Conservation (phyloP, 2,888 invertebrate genomes). For the Iphiclides podalirius region DNA sequence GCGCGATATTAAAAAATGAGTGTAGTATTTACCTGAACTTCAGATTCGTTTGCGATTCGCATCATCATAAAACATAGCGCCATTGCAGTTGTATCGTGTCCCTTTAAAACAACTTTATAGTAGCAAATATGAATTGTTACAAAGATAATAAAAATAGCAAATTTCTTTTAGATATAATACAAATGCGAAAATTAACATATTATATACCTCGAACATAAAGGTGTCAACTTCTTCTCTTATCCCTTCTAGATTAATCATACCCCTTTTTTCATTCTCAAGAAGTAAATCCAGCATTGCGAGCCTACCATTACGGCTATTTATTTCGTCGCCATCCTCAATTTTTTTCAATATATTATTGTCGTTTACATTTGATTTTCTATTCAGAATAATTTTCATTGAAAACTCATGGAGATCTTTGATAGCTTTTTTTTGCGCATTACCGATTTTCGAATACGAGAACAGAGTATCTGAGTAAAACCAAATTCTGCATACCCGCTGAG, state of each 20-base stretch:
- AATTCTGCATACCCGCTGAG: conserved; percentile 23
- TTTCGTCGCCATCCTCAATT: not conserved
- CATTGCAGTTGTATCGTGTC: conserved; percentile 68
- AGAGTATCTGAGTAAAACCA: conserved; percentile 24
- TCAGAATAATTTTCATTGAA: conserved; percentile 26
- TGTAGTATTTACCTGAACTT: conserved; percentile 46
- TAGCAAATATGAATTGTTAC: not conserved
- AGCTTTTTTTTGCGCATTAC: conserved; percentile 20
- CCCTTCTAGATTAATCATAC: conserved; percentile 78
- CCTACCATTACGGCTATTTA: conserved; percentile 56
- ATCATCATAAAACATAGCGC: conserved; percentile 57
- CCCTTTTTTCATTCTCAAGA: conserved; percentile 77
- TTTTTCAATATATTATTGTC: not conserved
- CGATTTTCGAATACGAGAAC: conserved; percentile 4
- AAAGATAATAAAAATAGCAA: too few relatives aligned
- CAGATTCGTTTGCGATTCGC: conserved; percentile 60
- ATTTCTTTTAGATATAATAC: too few relatives aligned
- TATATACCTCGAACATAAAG: conserved; percentile 83
- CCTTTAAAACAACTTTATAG: conserved; percentile 52
- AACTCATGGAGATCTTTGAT: conserved; percentile 28
- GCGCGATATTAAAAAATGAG: too few relatives aligned
- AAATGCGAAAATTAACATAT: too few relatives aligned
- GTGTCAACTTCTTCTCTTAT: conserved; percentile 86
- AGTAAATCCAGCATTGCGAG: conserved; percentile 83
- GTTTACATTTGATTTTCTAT: conserved; percentile 29